Evolutionary conservation across 2,888 invertebrate genomes (phyloP), one percentile per base, ranked within the genome.

Genomic region (Amphimallon solstitiale): DNA sequence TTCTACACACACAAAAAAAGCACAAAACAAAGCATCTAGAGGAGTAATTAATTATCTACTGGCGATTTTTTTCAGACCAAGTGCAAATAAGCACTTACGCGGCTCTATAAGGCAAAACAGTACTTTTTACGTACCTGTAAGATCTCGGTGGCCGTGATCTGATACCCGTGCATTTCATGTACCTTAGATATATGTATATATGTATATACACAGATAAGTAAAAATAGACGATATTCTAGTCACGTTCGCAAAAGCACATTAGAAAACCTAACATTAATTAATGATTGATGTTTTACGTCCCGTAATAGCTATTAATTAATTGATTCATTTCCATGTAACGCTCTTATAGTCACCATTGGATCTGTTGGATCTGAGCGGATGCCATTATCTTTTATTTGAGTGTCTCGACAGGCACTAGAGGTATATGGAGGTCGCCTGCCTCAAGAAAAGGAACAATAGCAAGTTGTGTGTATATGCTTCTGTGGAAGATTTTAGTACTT

Each of bases 341-440:
- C 34, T n/a, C n/a, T n/a, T 12, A 15, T 15, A 9, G 29, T 29
- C 29, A 29, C 14, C 29, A 15, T 29, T 34, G 29, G 34, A 35
- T 51, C 34, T 15, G 34, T 29, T 34, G 29, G 34, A 35, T 51
- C 34, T 34, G 51, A 15, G 34, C 14, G 51, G 51, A 51, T 15
- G 51, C 34, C 51, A 51, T 51, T 51, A 51, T 51, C 51, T 51
- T 51, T 51, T 51, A 51, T 51, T 51, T 34, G 51, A 51, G 29
- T 51, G 51, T 51, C 51, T 51, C 51, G 48, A 21, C 48, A 14
- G 15, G 51, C 34, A 17, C 35, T 2, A 21, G 15, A 51, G 34
- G 9, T 51, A 34, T 51, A 34, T 34, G 14, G 51, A 51, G 51
- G 29, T 34, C 29, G 35, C 51, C 34, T 15, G 51, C 34, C 29